Base-by-base conservation (phyloP, 2,888 invertebrate species). In the Drosophila fulvimacula region DNA sequence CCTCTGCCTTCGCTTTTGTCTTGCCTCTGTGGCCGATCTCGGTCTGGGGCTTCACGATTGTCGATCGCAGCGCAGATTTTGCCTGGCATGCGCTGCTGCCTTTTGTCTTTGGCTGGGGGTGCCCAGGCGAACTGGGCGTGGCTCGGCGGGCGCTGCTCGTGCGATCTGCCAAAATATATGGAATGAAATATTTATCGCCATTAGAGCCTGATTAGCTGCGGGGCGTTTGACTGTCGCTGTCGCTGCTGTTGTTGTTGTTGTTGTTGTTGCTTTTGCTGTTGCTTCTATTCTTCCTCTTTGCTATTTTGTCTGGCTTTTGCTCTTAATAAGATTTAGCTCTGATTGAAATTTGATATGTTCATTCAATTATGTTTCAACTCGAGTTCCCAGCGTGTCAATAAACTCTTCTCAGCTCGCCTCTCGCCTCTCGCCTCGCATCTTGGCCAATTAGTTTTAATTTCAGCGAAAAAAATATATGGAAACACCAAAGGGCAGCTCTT, bases 161-260 rank as follows among this genome's bases (percentile, higher is more conserved):
- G 76, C 74, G 41, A 49, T 56, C 61, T 57, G 64, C 69, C 66
- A 71, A 72, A 87, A 80, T 82, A 82, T 79, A 87, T 88, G 68
- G 73, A 81, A 84, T 84, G 82, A 89, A 85, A 85, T 89, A 85
- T 85, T 89, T 85, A 85, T 85, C 88, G 88, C 88, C 89, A 85
- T 85, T 85, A 85, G 85, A 85, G 82, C 69, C 84, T 88, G 89
- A 85, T 89, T 85, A 89, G 89, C 88, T 87, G 79, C 85, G 82
- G 83, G 82, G 83, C 86, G 86, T 82, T 81, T 69, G 76, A 44
- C 70, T 67, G 66, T 53, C 52, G 53, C 66, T 52, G 49, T 56
- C 36, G 38, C 42, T 36, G 48, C 34, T 42, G 21, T 21, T 21
- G n/a, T 15, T 27, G 9, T 32, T 53, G 1, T 24, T 46, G 13